Evolutionary conservation across 2,888 invertebrate genomes (phyloP).

Genomic region (Cerceris rybyensis): DNA sequence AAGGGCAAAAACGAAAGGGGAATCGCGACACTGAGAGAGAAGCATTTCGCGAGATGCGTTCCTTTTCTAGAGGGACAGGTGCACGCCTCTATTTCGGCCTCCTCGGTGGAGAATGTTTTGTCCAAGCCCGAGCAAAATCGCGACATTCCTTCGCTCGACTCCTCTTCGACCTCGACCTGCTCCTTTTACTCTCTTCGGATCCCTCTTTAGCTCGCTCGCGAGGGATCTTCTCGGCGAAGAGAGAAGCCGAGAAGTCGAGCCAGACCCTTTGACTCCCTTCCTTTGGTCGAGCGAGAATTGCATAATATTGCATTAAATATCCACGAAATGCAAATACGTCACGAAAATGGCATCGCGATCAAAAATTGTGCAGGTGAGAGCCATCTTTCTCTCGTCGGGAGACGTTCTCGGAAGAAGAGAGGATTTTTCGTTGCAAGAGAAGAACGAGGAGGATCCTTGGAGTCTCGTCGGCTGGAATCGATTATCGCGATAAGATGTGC

Average conservation of each 20-base stretch:
- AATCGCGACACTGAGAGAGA: slow-evolving; percentile 42
- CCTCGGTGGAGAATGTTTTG: slow-evolving; percentile 56
- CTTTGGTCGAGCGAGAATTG: slow-evolving; percentile 30
- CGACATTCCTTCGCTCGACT: slow-evolving; percentile 58
- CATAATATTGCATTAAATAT: slow-evolving; percentile 38
- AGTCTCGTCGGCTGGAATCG: not conserved
- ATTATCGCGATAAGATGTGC: slow-evolving; percentile 39
- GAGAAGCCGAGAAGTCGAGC: slow-evolving; percentile 1
- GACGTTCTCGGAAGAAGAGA: not conserved
- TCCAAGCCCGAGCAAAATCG: slow-evolving; percentile 61
- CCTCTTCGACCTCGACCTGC: slow-evolving; percentile 22
- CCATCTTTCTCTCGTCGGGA: not conserved
- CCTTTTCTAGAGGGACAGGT: slow-evolving; percentile 75
- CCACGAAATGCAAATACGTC: not conserved
- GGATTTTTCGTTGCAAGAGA: not conserved
- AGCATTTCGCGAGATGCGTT: slow-evolving; percentile 57
- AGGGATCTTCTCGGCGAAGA: slow-evolving; percentile 7
- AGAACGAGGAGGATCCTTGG: not conserved
- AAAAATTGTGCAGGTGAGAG: no score
- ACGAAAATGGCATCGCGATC: no score
- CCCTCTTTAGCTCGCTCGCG: slow-evolving; percentile 43
- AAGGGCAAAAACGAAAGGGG: slow-evolving; percentile 6
- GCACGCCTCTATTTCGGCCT: slow-evolving; percentile 74
- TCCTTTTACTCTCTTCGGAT: slow-evolving; percentile 46
- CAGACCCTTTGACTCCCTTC: not conserved